Conservation (phyloP, 2,797 vertebrate genomes). For the Myotis planiceps region DNA sequence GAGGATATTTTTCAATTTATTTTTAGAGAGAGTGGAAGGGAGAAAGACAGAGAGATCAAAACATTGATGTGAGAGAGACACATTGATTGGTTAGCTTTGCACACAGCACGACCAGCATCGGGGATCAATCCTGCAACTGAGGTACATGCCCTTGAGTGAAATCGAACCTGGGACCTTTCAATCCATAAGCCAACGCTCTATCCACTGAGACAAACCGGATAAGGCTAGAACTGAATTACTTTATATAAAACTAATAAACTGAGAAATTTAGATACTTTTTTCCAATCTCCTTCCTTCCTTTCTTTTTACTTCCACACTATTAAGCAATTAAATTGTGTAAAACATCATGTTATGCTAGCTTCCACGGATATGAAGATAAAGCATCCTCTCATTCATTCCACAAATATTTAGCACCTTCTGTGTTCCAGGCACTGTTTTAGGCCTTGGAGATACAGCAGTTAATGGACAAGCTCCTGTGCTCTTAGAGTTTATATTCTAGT, state of each 20-base stretch:
- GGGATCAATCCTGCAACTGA: no score
- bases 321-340: background rate
- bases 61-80: no score
- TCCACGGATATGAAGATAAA: background rate
- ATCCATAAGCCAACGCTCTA: no score
- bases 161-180: no score
- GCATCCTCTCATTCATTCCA: background rate
- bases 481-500: background rate
- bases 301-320: background rate
- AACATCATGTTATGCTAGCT: background rate
- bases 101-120: no score
- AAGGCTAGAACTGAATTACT: background rate
- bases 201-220: no score
- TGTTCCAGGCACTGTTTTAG: background rate
- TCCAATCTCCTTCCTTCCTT: background rate
- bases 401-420: background rate
- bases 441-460: background rate
- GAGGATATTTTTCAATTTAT: no score
- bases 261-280: background rate
- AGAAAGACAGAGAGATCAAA: no score
- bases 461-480: background rate
- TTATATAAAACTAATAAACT: background rate
- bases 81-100: no score
- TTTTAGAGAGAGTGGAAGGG: no score
- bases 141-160: no score